Percentiles rank a stretch among this genome's conserved stretches.
Conservation (phyloP, 2,113 vertebrate genomes). For the Tautogolabrus adspersus region DNA sequence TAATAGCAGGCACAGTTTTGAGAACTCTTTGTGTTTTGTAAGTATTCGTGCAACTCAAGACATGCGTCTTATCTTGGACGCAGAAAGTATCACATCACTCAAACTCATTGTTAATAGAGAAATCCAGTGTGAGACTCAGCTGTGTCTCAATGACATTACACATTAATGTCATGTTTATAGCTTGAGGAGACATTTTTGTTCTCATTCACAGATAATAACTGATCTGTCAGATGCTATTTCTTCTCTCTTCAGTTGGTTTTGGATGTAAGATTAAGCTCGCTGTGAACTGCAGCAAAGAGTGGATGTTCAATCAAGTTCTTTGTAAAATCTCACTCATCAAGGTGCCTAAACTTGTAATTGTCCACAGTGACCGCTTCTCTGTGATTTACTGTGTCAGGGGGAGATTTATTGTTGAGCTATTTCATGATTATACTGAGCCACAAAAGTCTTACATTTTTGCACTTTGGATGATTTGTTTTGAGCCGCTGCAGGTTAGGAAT, state of each 20-base stretch:
- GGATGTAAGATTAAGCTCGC: slow-evolving; percentile 32
- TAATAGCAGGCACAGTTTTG: slow-evolving; percentile 5
- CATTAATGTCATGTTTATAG: slow-evolving; percentile 12
- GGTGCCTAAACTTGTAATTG: slow-evolving; percentile 72
- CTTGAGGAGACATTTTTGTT: slow-evolving; percentile 36
- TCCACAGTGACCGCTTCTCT: slow-evolving; percentile 72
- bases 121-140: slow-evolving; percentile 21
- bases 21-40: slow-evolving; percentile 28
- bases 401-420: slow-evolving; percentile 62
- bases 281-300: slow-evolving; percentile 40
- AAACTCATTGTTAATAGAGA: slow-evolving; percentile 40
- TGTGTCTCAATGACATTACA: slow-evolving; percentile 31
- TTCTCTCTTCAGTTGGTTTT: slow-evolving; percentile 51
- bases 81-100: slow-evolving; percentile 32
- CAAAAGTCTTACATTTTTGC: slow-evolving; percentile 74
- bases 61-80: slow-evolving; percentile 37
- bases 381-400: slow-evolving; percentile 60
- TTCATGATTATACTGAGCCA: slow-evolving; percentile 71
- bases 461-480: slow-evolving; percentile 71
- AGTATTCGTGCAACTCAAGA: slow-evolving; percentile 23
- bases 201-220: slow-evolving; percentile 28
- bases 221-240: slow-evolving; percentile 37
- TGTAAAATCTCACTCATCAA: slow-evolving; percentile 58
- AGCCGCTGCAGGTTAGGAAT: slow-evolving; percentile 55
- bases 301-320: slow-evolving; percentile 23